phyloP scores from a whole-genome alignment of 1,140 invertebrate species.

The Drosophila nannoptera region DNA sequence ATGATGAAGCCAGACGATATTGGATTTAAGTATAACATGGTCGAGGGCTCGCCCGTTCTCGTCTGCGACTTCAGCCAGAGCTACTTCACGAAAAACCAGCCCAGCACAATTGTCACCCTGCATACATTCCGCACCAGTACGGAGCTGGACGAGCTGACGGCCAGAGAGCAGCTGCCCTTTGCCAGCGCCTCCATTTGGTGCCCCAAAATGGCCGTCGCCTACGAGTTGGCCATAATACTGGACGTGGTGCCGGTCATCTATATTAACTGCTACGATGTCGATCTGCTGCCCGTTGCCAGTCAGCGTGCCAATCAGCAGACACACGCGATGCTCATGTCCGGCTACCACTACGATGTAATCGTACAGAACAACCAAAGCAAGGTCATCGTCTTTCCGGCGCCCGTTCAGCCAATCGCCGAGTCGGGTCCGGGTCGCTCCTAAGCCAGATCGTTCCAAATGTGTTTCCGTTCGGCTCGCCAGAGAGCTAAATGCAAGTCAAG shows the following conservation, averaged over 20 bases:
- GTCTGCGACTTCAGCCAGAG: conserved; percentile 55
- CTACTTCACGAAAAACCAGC: conserved; percentile 42
- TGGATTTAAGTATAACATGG: conserved; percentile 33
- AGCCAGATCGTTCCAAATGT: no score
- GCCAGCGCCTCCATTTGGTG: conserved; percentile 47
- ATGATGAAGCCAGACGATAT: conserved; percentile 38
- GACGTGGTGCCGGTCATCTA: conserved; percentile 16
- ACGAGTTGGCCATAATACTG: conserved; percentile 46
- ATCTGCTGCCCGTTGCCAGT: conserved; percentile 24
- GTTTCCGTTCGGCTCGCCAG: no score
- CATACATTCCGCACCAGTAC: conserved; percentile 49
- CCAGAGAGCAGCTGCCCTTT: conserved; percentile 37
- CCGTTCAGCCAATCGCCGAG: background rate
- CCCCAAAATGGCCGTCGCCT: conserved; percentile 42
- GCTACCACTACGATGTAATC: conserved; percentile 48
- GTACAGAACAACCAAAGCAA: background rate
- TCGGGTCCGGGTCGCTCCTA: no score
- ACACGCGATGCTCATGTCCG: conserved; percentile 24
- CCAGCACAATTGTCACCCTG: conserved; percentile 50
- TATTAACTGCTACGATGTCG: conserved; percentile 42
- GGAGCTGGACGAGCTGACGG: conserved; percentile 33
- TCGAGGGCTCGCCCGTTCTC: conserved; percentile 41
- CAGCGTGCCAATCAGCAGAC: conserved; percentile 8
- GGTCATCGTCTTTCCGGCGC: conserved; percentile 46
- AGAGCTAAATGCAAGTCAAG: no score